Evolutionary conservation across 2,888 invertebrate species (phyloP), one percentile per base, ranked within the genome.

Genomic region (Druceiella hillmani): DNA sequence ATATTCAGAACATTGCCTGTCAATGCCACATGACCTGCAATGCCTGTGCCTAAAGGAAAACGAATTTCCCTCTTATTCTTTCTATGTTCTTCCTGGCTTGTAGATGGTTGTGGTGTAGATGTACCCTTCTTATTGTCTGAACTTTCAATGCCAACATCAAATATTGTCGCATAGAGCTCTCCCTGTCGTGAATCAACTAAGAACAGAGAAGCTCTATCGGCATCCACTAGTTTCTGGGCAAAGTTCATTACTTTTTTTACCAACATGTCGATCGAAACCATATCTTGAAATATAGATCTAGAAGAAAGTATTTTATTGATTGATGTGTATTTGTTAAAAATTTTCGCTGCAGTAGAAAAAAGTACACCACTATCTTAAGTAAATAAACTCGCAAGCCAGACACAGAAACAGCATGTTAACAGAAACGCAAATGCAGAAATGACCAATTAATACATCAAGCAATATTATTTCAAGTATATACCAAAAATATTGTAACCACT

Each of bases 271-370:
- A 89, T 81, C 47, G 85, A 86, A 30, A 86, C 81, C 77, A 90
- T 89, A 54, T 90, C 87, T 67, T 89, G 87, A 55, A 91, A 90
- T 55, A 90, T 87, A 5, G 85, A 85, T 58, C 88, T 88, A 62
- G 22, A 66, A 61, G 40, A 41, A 44, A 29, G 32, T 32, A 24
- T 36, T 43, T 26, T 35, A 12, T 26, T 33, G 5, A n/a, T n/a
- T n/a, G n/a, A n/a, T n/a, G n/a, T n/a, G n/a, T n/a, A n/a, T n/a
- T n/a, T n/a, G n/a, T n/a, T n/a, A n/a, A n/a, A n/a, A n/a, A n/a
- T n/a, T n/a, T n/a, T n/a, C n/a, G n/a, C n/a, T n/a, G n/a, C n/a
- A n/a, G n/a, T n/a, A n/a, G n/a, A n/a, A n/a, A n/a, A n/a, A n/a
- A n/a, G n/a, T n/a, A n/a, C n/a, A n/a, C n/a, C n/a, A n/a, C n/a